Conservation (phyloP, 2,888 invertebrate genomes). For the Labia minor region DNA sequence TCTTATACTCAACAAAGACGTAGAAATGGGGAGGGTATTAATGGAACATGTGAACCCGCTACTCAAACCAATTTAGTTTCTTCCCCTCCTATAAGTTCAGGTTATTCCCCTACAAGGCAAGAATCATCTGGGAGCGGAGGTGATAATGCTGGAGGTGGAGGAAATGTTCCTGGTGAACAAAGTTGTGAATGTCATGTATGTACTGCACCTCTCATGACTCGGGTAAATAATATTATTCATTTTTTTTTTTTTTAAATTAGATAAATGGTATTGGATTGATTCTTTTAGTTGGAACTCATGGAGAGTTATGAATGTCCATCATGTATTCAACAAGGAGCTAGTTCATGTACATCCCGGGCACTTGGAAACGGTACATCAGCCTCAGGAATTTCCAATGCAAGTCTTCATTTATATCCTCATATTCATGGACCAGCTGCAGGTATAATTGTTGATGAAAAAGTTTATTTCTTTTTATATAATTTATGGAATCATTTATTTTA, state of each 20-base stretch:
- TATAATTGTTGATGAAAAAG: too few relatives aligned
- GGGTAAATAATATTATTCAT: conserved; percentile 22
- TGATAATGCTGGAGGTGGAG: conserved; percentile 20
- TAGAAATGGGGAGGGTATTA: conserved; percentile 3
- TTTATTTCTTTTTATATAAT: neutral
- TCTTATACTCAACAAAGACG: neutral
- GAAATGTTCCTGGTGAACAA: conserved; percentile 24
- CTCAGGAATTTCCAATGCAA: conserved; percentile 25
- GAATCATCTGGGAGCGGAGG: conserved; percentile 16
- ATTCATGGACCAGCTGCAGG: conserved; percentile 29
- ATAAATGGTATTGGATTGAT: neutral
- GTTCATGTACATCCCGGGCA: conserved; percentile 18
- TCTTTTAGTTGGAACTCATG: conserved; percentile 26
- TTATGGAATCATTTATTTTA: neutral
- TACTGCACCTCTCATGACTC: conserved; percentile 27
- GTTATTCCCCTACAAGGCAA: conserved; percentile 17
- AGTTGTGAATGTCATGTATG: conserved; percentile 31
- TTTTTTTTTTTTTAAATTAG: neutral
- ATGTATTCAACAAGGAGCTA: conserved; percentile 25
- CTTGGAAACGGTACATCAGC: neutral
- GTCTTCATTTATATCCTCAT: conserved; percentile 30
- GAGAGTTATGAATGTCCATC: conserved; percentile 27
- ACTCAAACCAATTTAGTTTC: conserved; percentile 22
- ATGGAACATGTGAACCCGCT: conserved; percentile 22
- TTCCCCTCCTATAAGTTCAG: conserved; percentile 13